Percentiles rank a stretch among this genome's conserved stretches.
phyloP scores from a whole-genome alignment of 2,113 vertebrate genomes.

The Chamaea fasciata region DNA sequence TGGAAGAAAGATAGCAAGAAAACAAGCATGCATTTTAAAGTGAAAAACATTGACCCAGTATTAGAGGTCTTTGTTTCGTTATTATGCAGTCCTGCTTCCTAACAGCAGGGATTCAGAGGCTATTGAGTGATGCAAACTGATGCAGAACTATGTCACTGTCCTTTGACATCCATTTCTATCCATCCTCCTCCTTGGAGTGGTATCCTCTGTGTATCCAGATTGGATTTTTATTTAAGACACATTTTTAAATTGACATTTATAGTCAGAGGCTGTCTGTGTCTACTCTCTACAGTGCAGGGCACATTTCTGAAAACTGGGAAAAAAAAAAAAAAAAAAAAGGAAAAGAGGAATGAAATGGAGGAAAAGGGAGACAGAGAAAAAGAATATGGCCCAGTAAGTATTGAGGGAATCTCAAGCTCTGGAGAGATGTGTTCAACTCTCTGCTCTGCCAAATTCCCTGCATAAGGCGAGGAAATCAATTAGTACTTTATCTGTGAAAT shows the following conservation, averaged over 20 bases:
- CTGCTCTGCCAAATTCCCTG: constrained; percentile 55
- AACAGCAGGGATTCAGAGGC: neutral
- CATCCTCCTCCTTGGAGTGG: neutral
- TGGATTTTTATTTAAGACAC: neutral
- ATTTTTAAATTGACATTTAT: neutral
- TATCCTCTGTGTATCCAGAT: neutral
- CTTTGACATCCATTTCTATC: neutral
- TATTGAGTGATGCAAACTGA: neutral
- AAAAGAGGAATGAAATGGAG: neutral
- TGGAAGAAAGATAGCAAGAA: neutral
- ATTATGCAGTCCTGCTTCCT: neutral
- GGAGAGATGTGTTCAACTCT: constrained; percentile 14
- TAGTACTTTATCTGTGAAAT: constrained; percentile 61
- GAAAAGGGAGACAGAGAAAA: neutral
- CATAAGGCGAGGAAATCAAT: constrained; percentile 54
- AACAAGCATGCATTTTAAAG: neutral
- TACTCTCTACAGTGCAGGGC: neutral
- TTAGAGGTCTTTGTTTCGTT: neutral
- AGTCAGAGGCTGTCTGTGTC: neutral
- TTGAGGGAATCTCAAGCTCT: constrained; percentile 29
- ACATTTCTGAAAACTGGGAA: neutral
- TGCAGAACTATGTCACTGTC: neutral
- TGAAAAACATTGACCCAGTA: neutral
- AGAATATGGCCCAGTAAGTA: constrained; percentile 1
- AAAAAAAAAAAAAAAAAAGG: too few relatives aligned